Base-by-base conservation (phyloP, 37 sponge, comb jelly and placozoan genomes). In the Hormiphora californensis region DNA sequence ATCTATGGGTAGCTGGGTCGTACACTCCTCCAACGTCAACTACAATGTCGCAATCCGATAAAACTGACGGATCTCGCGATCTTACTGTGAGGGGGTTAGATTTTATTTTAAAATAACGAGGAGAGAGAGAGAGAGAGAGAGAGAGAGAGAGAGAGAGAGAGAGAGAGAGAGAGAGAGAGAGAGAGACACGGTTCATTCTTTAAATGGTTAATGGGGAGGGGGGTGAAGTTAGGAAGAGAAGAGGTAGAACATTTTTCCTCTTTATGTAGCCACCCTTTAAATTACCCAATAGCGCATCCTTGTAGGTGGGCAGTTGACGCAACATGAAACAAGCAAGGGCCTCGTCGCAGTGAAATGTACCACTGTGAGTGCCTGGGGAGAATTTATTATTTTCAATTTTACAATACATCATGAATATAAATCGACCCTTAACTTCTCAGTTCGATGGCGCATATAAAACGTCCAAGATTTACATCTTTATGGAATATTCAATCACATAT, bases 261-360 rank as follows among this genome's bases (percentile, higher is more conserved):
- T 49, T 9, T 49, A 49, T 17, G 53, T 49, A 57, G 9, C n/a
- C 27, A 57, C 7, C 7, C n/a, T 19, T 28, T 30, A 5, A n/a
- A 57, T 57, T 73, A 73, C 81, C 81, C 30, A 95, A 90, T 23
- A 88, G 57, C n/a, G 96, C 94, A 55, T 89, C 38, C 1, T 53
- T 85, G 87, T 92, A 93, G 32, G 92, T 91, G 0, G 90, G 91
- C n/a, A 95, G 81, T 25, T 44, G 53, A 59, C 63, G 87, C 62
- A 95, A 87, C 92, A 95, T 93, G 88, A 88, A 92, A 54, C 96
- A 95, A 7, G 94, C 96, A 41, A 95, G 88, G 0, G 85, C 94
- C 36, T 95, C 96, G 41, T 95, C 96, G 54, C 96, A 95, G 87
- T 95, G 96, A 85, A 95, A 95, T 25, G 73, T 89, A 8, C 96